Conservation (phyloP, 2,888 invertebrate species). For the Drosophila robusta region DNA sequence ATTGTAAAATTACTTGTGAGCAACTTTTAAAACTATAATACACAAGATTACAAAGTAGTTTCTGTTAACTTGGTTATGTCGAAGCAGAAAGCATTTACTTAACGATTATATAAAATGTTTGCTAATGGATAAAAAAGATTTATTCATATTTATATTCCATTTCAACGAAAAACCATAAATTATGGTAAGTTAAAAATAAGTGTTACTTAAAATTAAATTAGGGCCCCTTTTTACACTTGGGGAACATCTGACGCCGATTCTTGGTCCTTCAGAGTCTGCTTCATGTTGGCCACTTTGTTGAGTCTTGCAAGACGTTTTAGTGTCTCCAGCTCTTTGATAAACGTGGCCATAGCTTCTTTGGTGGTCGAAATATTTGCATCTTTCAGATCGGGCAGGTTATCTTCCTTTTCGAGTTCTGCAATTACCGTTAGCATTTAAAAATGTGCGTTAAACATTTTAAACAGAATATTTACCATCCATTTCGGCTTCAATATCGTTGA, state of each 20-base stretch:
- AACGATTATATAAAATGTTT: too few species aligned
- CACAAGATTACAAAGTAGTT: too few species aligned
- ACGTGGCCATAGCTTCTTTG: slow-evolving; percentile 90
- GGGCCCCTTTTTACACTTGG: slow-evolving; percentile 13
- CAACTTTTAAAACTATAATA: too few species aligned
- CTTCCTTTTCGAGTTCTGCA: slow-evolving; percentile 77
- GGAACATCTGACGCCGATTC: slow-evolving; percentile 30
- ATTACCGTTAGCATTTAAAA: not conserved
- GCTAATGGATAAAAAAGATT: not conserved
- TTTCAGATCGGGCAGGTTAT: slow-evolving; percentile 85
- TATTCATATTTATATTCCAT: slow-evolving; percentile 9
- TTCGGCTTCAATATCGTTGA: slow-evolving; percentile 91
- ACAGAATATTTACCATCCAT: slow-evolving; percentile 86
- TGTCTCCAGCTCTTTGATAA: slow-evolving; percentile 90
- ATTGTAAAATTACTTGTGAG: too few species aligned
- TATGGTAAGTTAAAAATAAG: not conserved
- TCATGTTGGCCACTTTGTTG: slow-evolving; percentile 82
- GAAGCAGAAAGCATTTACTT: too few species aligned
- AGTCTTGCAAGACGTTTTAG: slow-evolving; percentile 89
- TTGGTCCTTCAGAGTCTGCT: slow-evolving; percentile 54
- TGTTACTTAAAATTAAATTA: not conserved
- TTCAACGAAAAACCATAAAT: not conserved
- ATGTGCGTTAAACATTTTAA: not conserved
- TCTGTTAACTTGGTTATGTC: too few species aligned
- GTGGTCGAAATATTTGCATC: slow-evolving; percentile 88